These are phyloP conservation scores for Unio delphinus DNA, from an alignment of 2,888 invertebrate genomes.

Conservation along the genomic window DNA sequence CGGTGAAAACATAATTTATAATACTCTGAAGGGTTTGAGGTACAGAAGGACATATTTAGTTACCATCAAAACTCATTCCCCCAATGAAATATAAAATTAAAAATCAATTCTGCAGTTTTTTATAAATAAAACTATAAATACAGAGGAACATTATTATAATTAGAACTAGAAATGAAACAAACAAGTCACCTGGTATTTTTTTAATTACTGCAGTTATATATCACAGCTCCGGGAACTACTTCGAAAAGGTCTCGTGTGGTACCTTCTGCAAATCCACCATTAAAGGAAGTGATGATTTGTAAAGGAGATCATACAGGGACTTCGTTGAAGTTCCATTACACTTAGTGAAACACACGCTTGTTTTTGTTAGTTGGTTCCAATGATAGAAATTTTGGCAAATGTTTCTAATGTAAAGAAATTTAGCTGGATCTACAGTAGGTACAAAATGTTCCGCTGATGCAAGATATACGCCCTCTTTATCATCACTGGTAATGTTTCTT, in stretches of 20 bases:
- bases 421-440: constrained; percentile 39
- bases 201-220: constrained; percentile 9
- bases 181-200: too few relatives aligned
- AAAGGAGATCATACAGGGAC: constrained; percentile 33
- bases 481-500: constrained; percentile 11
- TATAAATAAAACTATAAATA: too few relatives aligned
- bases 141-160: too few relatives aligned
- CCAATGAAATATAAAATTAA: too few relatives aligned
- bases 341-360: constrained; percentile 32
- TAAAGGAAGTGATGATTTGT: constrained; percentile 42
- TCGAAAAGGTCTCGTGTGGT: constrained; percentile 14
- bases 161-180: too few relatives aligned
- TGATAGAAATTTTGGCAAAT: constrained; percentile 24
- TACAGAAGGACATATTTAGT: too few relatives aligned
- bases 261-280: constrained; percentile 4
- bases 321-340: constrained; percentile 19
- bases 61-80: too few relatives aligned
- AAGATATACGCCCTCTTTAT: constrained; percentile 32
- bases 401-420: constrained; percentile 31
- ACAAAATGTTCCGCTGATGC: constrained; percentile 40
- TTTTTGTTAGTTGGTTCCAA: constrained; percentile 21
- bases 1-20: too few relatives aligned
- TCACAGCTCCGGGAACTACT: constrained; percentile 16
- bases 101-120: too few relatives aligned
- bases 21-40: too few relatives aligned